Evolutionary conservation across 2,113 vertebrate species (phyloP), one percentile per base, ranked within the genome.

Genomic region (Prolemur simus): DNA sequence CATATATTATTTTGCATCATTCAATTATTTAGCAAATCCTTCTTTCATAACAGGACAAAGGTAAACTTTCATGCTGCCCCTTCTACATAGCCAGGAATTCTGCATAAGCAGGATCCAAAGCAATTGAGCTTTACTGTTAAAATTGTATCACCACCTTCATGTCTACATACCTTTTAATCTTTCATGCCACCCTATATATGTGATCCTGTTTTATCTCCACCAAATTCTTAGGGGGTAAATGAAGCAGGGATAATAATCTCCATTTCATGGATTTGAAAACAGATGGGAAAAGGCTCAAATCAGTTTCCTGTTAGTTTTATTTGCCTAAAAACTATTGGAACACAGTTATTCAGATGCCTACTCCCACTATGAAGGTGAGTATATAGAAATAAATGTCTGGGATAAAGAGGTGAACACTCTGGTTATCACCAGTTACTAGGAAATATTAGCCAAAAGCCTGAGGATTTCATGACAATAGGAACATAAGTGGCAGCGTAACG

Each of bases 1-100:
- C 83, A 68, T 96, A 29, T 68, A 89, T 95, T 89, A 95, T 94
- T 97, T 87, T 91, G 60, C 81, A 37, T 64, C 42, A n/a, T 77
- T 97, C 71, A 95, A 97, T 97, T 97, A 97, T 97, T 96, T 74
- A 97, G 74, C 23, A 86, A 85, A 87, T 76, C 76, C 12, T 89
- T 95, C 94, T 73, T 71, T 71, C 56, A 82, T 77, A 89, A 34
- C 34, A 66, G 74, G 60, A 71, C 69, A 74, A 85, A 91, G 82
- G 88, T 23, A 58, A 92, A 64, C 77, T 56, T 78, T 52, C 23
- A 39, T 7, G 20, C 39, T 21, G 20, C 34, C 77, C 25, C 29
- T 74, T 91, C 68, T 37, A 9, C 29, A 1, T 18, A 23, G 20
- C 21, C 78, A 42, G 47, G 56, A 58, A 93, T 52, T 87, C 69